A percentile compares a stretch with the other conserved stretches of the same genome.
Conservation (phyloP, 2,113 vertebrate species). For the Rhea pennata region DNA sequence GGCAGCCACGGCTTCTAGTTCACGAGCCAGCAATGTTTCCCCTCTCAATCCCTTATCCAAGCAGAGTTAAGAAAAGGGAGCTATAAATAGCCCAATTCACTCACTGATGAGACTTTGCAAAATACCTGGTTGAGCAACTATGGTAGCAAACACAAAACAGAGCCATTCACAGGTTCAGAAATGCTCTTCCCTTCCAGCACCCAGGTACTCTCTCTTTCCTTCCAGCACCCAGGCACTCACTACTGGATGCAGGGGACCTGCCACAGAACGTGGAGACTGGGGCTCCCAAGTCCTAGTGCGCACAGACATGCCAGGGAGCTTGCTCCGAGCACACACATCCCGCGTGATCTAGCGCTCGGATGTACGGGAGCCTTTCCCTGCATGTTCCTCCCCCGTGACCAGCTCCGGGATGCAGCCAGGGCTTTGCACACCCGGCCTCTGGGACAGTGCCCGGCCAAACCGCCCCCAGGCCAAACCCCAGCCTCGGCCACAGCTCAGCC, state of each 20-base stretch:
- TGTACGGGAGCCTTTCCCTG: rapidly evolving
- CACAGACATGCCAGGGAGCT: not conserved
- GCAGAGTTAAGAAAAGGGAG: not conserved
- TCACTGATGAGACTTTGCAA: not conserved
- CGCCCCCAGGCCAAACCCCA: not conserved
- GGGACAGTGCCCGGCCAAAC: not conserved
- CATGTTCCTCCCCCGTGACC: rapidly evolving
- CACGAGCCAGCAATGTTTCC: not conserved
- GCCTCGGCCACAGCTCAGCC: not conserved
- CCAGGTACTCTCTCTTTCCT: not conserved
- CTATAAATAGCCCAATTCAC: not conserved
- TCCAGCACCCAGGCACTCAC: not conserved
- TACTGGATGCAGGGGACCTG: rapidly evolving
- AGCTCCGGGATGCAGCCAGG: not conserved
- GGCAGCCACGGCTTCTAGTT: not conserved
- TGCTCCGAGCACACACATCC: not conserved
- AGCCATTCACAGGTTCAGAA: not conserved
- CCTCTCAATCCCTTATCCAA: not conserved
- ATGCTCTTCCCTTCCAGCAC: not conserved
- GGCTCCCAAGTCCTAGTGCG: not conserved
- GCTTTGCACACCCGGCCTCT: rapidly evolving
- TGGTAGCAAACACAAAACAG: rapidly evolving
- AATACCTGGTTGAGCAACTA: not conserved
- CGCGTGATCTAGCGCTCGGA: rapidly evolving
- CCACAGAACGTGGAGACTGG: not conserved